Conservation (phyloP, 2,888 invertebrate species). For the Dermolepida albohirtum region DNA sequence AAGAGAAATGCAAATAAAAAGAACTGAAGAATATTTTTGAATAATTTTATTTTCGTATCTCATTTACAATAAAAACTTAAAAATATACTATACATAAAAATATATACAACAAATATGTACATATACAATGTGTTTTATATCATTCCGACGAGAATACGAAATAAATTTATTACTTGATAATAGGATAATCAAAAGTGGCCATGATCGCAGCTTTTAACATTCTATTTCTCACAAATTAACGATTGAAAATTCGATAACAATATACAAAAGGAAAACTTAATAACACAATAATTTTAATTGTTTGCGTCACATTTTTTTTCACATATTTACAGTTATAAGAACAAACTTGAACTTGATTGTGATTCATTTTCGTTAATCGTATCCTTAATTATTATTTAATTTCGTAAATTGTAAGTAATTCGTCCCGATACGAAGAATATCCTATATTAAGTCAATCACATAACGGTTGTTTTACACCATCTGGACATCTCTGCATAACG, state of each 20-base stretch:
- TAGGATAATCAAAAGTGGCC: conserved; percentile 8
- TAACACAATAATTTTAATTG: conserved; percentile 25
- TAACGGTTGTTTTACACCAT: conserved; percentile 23
- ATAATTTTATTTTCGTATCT: conserved; percentile 42
- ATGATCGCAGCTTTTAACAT: not conserved
- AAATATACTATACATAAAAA: conserved; percentile 46
- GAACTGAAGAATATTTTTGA: conserved; percentile 29
- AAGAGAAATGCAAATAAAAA: conserved; percentile 20
- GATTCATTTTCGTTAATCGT: conserved; percentile 3
- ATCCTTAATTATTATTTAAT: conserved; percentile 15
- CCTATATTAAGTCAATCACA: conserved; percentile 22
- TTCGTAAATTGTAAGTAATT: conserved; percentile 3
- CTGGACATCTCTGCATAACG: conserved; percentile 25
- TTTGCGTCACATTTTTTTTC: conserved; percentile 17
- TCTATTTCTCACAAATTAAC: conserved; percentile 22
- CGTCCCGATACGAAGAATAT: conserved; percentile 23
- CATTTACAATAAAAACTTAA: conserved; percentile 47
- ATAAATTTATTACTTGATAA: conserved; percentile 19
- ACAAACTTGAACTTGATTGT: conserved; percentile 32
- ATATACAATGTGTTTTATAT: conserved; percentile 25
- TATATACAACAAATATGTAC: conserved; percentile 45
- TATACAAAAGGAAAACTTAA: conserved; percentile 41
- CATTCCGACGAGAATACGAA: conserved; percentile 19
- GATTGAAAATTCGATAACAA: conserved; percentile 40
- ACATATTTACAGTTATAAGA: conserved; percentile 35